Conservation (phyloP, 2,888 invertebrate genomes). For the Mythimna loreyi region DNA sequence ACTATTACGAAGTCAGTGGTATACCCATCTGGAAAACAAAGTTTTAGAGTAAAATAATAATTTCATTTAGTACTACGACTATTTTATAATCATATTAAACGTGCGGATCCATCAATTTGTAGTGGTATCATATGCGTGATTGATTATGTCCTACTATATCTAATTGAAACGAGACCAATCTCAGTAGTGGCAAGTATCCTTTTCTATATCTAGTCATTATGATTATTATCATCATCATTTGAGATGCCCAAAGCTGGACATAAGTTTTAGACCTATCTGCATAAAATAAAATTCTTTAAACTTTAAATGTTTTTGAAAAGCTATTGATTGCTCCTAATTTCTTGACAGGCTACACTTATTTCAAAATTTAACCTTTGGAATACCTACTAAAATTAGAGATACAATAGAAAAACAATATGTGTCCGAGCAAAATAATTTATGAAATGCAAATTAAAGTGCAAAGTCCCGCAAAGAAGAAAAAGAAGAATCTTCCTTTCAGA, state of each 20-base stretch:
- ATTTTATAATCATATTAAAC: not conserved
- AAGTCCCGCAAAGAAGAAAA: no score
- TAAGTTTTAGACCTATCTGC: no score
- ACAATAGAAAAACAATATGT: no score
- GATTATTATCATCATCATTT: no score
- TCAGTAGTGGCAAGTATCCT: not conserved
- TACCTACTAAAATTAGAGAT: no score
- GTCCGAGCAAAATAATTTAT: not conserved
- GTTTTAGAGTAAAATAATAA: not conserved
- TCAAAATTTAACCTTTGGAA: no score
- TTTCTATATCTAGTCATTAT: not conserved
- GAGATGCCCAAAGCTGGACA: no score
- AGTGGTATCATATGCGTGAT: not conserved
- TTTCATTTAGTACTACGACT: not conserved
- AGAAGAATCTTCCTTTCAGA: no score
- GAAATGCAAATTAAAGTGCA: no score
- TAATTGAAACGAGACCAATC: not conserved
- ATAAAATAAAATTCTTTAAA: no score
- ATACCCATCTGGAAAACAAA: constrained; percentile 13
- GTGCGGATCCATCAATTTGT: not conserved
- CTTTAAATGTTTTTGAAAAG: not conserved
- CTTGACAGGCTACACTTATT: not conserved
- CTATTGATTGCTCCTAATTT: not conserved
- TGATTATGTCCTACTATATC: not conserved
- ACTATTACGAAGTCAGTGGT: constrained; percentile 19